phyloP scores from a whole-genome alignment of 2,797 vertebrate genomes.

The Channa striata region DNA sequence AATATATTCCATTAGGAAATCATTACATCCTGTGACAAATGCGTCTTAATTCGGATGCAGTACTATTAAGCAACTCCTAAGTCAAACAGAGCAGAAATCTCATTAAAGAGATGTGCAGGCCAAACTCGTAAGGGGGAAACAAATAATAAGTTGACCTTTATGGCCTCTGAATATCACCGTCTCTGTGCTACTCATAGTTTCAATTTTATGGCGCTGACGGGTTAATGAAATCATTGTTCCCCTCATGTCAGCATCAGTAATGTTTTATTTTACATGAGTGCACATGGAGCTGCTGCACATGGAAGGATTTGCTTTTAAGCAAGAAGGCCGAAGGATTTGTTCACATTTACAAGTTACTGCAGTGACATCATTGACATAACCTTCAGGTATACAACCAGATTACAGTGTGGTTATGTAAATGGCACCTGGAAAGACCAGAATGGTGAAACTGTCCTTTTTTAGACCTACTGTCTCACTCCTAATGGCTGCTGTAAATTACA shows the following conservation, averaged over 20 bases:
- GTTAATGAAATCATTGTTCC: constrained; percentile 68
- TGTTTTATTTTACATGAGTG: constrained; percentile 58
- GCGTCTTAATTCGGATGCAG: constrained; percentile 32
- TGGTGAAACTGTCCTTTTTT: constrained; percentile 42
- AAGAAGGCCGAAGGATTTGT: neutral
- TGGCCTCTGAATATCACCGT: constrained; percentile 47
- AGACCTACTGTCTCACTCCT: constrained; percentile 36
- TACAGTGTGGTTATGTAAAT: constrained; percentile 12
- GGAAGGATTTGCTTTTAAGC: constrained; percentile 24
- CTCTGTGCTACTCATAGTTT: constrained; percentile 21
- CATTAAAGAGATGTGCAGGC: constrained; percentile 60
- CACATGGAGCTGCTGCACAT: constrained; percentile 10
- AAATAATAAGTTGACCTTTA: constrained; percentile 71
- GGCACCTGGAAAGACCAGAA: neutral
- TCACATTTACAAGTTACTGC: constrained; percentile 14
- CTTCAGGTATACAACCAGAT: constrained; percentile 30
- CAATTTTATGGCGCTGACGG: constrained; percentile 50
- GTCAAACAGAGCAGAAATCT: constrained; percentile 76
- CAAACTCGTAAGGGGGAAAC: constrained; percentile 60
- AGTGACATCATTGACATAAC: constrained; percentile 38
- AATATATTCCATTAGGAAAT: constrained; percentile 34
- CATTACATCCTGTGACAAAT: constrained; percentile 46
- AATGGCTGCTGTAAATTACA: constrained; percentile 65
- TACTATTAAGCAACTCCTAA: constrained; percentile 39
- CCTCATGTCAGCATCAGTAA: constrained; percentile 42